Base-by-base conservation (phyloP, 2,888 invertebrate species). In the Xestia xanthographa region DNA sequence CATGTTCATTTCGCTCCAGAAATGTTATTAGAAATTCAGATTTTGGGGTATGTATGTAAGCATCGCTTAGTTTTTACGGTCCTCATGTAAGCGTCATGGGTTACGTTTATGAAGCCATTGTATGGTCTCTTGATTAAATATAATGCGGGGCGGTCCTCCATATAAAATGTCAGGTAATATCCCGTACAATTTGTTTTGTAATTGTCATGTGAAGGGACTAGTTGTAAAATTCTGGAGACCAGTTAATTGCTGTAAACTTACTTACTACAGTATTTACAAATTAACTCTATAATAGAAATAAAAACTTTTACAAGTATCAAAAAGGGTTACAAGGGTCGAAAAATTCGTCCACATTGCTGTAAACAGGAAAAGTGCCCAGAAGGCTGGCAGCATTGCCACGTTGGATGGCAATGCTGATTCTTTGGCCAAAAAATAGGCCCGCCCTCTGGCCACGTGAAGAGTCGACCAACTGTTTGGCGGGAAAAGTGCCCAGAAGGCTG, bases 21-120 rank as follows among this genome's bases (percentile, higher is more conserved):
- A 90, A 92, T 92, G 93, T 93, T 94, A 95, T 95, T 95, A 95
- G 95, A 94, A 93, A 94, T 95, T 95, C 93, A 95, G 95, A 95
- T 95, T 94, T 94, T 90, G 92, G 91, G 90, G 90, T 91, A 90
- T 89, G 87, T 90, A 83, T 84, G 91, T 89, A 90, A 87, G 90
- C 84, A 86, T 79, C 91, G 89, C 92, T 95, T 94, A 94, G 92
- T 94, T 95, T 95, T 95, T 95, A 95, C 89, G 91, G 89, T 82
- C 84, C 84, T 81, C 84, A 66, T 87, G 89, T 89, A 89, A 91
- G 71, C 87, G 80, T 84, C 81, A 82, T 70, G 83, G 85, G 85
- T 84, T 82, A 83, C 87, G 80, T 89, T 90, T 91, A 92, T 90
- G 84, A 83, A 87, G 85, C 80, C 82, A 86, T 90, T 88, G 84